Evolutionary conservation across 1,140 invertebrate genomes (phyloP).

Genomic region (Drosophila elegans): DNA sequence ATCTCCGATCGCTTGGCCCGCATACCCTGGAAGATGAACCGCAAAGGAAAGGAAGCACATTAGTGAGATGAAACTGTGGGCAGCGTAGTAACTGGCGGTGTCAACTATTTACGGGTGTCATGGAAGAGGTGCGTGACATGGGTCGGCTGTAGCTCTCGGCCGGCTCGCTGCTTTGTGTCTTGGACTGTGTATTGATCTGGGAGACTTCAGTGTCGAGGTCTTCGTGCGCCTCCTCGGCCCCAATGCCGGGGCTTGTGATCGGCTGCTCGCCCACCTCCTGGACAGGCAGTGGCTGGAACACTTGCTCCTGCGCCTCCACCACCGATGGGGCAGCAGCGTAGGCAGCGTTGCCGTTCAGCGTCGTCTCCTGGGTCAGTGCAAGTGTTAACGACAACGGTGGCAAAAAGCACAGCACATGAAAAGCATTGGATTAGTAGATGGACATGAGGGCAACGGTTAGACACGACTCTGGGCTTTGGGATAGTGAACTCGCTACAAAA

Average conservation of each 20-base stretch:
- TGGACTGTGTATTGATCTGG: conserved; percentile 84
- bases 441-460: conserved; percentile 62
- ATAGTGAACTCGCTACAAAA: conserved; percentile 4
- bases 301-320: conserved; percentile 32
- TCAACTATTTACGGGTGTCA: conserved; percentile 85
- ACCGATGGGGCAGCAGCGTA: conserved; percentile 31
- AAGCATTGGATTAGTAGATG: conserved; percentile 80
- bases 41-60: background rate
- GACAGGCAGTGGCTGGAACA: conserved; percentile 21
- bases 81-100: conserved; percentile 28
- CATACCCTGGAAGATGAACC: conserved; percentile 72
- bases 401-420: conserved; percentile 71
- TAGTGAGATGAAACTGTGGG: background rate
- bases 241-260: conserved; percentile 25
- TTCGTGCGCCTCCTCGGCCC: conserved; percentile 78
- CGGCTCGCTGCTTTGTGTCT: conserved; percentile 78
- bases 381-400: conserved; percentile 52
- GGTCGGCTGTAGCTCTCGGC: conserved; percentile 83
- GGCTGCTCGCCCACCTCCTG: conserved; percentile 36
- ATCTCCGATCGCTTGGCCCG: conserved; percentile 93
- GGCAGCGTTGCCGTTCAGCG: conserved; percentile 61
- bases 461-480: conserved; percentile 29
- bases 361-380: conserved; percentile 62
- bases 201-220: conserved; percentile 84
- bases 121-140: conserved; percentile 85